Evolutionary conservation across 2,888 invertebrate species (phyloP).

Genomic region (Drosophila limbata): DNA sequence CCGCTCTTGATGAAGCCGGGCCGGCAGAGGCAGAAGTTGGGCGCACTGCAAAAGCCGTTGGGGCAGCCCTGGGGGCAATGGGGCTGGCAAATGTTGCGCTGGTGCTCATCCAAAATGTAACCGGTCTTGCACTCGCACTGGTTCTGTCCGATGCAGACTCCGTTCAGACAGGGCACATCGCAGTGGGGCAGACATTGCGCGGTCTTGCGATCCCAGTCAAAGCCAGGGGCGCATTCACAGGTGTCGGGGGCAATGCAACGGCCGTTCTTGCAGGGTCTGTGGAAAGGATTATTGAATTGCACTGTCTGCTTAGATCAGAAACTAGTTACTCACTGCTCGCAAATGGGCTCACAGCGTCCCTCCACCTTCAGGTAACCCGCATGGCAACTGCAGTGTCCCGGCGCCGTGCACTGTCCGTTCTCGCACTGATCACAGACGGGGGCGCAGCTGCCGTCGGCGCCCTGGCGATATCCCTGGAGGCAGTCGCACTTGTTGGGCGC

Average conservation of each 20-base stretch:
- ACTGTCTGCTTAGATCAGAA: too few species aligned
- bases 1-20: constrained; percentile 87
- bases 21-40: constrained; percentile 91
- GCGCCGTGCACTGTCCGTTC: constrained; percentile 88
- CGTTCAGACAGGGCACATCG: constrained; percentile 89
- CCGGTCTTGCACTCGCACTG: constrained; percentile 88
- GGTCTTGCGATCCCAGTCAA: constrained; percentile 76
- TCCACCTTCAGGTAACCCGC: constrained; percentile 86
- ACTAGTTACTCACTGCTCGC: constrained; percentile 68
- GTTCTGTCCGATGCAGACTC: constrained; percentile 88
- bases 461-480: constrained; percentile 70
- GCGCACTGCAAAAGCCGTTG: constrained; percentile 90
- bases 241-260: constrained; percentile 84
- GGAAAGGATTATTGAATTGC: neutral
- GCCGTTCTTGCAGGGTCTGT: constrained; percentile 83
- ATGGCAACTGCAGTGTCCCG: constrained; percentile 87
- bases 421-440: constrained; percentile 85
- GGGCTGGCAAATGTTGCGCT: constrained; percentile 86
- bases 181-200: constrained; percentile 87
- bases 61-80: constrained; percentile 90
- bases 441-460: constrained; percentile 77
- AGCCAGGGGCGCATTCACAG: constrained; percentile 83
- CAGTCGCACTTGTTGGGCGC: constrained; percentile 81
- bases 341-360: constrained; percentile 83
- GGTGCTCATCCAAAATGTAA: constrained; percentile 85